Evolutionary conservation across 2,113 vertebrate genomes (phyloP).

Genomic region (Myotis davidii): DNA sequence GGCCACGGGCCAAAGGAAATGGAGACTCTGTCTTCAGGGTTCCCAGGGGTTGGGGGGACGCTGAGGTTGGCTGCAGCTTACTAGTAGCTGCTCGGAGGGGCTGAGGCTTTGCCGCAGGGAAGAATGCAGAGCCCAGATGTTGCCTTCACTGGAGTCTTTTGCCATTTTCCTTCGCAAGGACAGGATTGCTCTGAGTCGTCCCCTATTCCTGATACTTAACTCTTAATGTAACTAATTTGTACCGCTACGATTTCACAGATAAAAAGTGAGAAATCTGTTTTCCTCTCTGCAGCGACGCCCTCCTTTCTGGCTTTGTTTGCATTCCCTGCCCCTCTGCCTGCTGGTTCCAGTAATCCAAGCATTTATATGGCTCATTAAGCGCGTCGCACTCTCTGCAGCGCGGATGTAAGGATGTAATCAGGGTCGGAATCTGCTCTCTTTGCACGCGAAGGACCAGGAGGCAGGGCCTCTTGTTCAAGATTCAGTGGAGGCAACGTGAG

Average conservation of each 20-base stretch:
- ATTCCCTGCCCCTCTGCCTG: neutral
- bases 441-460: neutral
- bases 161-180: neutral
- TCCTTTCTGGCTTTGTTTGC: neutral
- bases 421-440: neutral
- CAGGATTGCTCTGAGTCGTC: neutral
- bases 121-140: neutral
- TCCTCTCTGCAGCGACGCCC: neutral
- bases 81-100: neutral
- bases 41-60: fast-evolving
- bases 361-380: constrained; percentile 39
- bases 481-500: neutral
- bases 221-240: constrained; percentile 41
- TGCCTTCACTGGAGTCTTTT: neutral
- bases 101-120: neutral
- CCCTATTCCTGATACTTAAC: neutral
- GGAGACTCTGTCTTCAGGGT: neutral
- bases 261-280: constrained; percentile 34
- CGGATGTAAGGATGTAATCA: neutral
- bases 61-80: neutral
- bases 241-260: neutral
- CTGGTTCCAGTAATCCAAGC: constrained; percentile 33
- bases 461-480: neutral
- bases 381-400: neutral
- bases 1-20: neutral